Percentiles rank a stretch among this genome's conserved stretches.
phyloP scores from a whole-genome alignment of 64 coral and sea anemone species.

The Porites lutea region DNA sequence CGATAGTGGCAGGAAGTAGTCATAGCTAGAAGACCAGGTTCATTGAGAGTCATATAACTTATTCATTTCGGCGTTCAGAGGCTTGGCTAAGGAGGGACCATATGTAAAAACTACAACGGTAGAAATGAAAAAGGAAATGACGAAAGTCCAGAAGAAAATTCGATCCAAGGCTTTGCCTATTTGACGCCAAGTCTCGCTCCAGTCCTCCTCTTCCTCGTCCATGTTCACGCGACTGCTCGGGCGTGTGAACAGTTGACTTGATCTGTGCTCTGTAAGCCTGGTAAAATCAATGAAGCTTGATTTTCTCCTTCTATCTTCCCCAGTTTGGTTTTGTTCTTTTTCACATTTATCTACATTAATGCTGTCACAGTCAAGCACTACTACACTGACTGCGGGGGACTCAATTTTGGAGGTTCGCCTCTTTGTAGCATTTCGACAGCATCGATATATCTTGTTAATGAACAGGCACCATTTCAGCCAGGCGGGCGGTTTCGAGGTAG shows the following conservation, averaged over 20 bases:
- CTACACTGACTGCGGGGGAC: background rate
- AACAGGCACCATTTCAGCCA: background rate
- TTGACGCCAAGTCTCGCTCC: conserved; percentile 12
- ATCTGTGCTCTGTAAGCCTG: background rate
- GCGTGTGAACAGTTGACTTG: background rate
- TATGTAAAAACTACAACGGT: background rate
- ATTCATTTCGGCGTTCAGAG: background rate
- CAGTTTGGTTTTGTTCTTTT: background rate
- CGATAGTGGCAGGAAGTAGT: too few species aligned
- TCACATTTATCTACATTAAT: background rate
- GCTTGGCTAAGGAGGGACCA: background rate
- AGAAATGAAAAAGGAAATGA: background rate
- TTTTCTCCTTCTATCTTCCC: background rate
- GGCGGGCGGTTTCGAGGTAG: background rate
- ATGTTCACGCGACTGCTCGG: background rate
- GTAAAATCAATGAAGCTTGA: background rate
- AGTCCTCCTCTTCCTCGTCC: background rate
- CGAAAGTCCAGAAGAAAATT: conserved; percentile 1
- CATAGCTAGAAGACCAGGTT: too few species aligned
- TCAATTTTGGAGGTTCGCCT: background rate
- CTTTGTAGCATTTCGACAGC: background rate
- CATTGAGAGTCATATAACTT: background rate
- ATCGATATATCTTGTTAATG: background rate
- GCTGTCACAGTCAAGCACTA: background rate
- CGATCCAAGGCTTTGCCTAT: background rate